These are phyloP conservation scores for Onychostruthus taczanowskii DNA, from an alignment of 2,113 vertebrate genomes.

Conservation along the genomic window DNA sequence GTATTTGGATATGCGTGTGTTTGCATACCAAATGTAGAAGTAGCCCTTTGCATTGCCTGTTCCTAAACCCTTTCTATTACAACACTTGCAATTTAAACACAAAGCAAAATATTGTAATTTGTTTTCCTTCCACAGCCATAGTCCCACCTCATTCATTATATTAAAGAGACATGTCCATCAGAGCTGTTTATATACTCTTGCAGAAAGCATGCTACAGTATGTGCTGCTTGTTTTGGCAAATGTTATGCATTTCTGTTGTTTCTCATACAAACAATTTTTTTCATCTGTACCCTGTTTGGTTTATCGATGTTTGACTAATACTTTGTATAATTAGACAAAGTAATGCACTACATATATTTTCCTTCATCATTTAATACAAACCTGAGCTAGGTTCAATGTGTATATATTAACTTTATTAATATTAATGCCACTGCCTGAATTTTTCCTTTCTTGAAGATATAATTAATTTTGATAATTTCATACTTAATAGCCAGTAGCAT, in stretches of 20 bases:
- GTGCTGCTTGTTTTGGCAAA: conserved; percentile 10
- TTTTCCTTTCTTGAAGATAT: not conserved
- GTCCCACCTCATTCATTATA: not conserved
- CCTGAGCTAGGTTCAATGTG: not conserved
- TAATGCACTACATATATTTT: not conserved
- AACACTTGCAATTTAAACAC: not conserved
- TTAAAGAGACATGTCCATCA: not conserved
- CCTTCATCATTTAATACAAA: not conserved
- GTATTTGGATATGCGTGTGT: not conserved
- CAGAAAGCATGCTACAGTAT: not conserved
- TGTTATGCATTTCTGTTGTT: not conserved
- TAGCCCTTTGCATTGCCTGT: not conserved
- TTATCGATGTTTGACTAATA: not conserved
- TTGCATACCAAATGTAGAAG: not conserved
- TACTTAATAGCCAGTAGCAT: not conserved
- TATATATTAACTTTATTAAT: not conserved
- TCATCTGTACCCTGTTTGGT: not conserved
- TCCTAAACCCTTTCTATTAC: not conserved
- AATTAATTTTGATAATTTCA: conserved; percentile 19
- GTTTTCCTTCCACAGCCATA: not conserved
- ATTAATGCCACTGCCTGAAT: not conserved
- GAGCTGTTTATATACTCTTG: not conserved
- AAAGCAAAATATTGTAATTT: not conserved
- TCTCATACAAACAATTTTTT: not conserved
- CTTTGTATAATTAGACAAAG: not conserved